Percentiles rank a stretch among this genome's conserved stretches.
Conservation (phyloP, 2,797 vertebrate genomes). For the Paguma larvata region DNA sequence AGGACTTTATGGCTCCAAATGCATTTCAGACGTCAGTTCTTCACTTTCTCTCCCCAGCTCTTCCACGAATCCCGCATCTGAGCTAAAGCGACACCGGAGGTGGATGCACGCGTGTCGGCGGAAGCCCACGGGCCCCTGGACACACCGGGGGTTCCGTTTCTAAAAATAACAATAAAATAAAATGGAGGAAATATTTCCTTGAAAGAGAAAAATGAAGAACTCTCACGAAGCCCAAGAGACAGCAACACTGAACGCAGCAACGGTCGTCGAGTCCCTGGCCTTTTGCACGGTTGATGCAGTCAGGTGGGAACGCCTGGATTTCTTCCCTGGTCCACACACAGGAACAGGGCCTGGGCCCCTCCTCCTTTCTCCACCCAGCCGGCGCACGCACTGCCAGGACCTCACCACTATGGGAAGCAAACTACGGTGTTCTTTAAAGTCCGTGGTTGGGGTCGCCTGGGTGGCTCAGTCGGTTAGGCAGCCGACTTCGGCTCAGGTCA, state of each 20-base stretch:
- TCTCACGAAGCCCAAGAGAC: background rate
- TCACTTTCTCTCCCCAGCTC: background rate
- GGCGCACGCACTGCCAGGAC: fast-evolving
- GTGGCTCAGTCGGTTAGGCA: too few relatives aligned
- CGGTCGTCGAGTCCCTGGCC: fast-evolving
- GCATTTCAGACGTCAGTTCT: background rate
- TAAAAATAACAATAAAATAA: background rate
- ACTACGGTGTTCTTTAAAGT: too few relatives aligned
- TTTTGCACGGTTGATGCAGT: fast-evolving
- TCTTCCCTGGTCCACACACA: background rate
- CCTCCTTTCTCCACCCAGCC: fast-evolving
- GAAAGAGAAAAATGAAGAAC: background rate
- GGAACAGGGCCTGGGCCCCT: fast-evolving
- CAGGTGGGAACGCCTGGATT: background rate
- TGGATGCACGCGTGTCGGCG: fast-evolving
- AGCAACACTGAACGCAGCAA: background rate
- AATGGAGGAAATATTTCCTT: background rate
- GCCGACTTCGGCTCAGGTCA: too few relatives aligned
- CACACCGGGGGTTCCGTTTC: background rate
- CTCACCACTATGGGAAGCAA: too few relatives aligned
- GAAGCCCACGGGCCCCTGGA: background rate
- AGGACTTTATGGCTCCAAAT: background rate
- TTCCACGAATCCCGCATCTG: fast-evolving
- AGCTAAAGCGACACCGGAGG: fast-evolving
- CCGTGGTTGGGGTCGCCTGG: too few relatives aligned